phyloP scores from a whole-genome alignment of 2,888 invertebrate species.

The Scelioninae gen. 1 region DNA sequence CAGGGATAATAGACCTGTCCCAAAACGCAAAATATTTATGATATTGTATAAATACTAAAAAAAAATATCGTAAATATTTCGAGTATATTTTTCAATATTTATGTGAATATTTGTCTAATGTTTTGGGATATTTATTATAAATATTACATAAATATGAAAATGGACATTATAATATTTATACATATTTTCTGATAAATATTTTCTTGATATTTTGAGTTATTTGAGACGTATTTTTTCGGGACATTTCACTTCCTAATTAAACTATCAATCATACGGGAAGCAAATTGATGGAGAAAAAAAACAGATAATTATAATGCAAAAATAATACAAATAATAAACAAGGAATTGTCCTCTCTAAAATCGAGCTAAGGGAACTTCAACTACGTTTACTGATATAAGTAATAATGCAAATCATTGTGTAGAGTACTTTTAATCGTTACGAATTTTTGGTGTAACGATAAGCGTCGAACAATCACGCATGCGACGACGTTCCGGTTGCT shows the following conservation, averaged over 20 bases:
- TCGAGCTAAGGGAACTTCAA: constrained; percentile 37
- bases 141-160: no score
- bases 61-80: no score
- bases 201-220: no score
- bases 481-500: constrained; percentile 56
- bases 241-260: constrained; percentile 14
- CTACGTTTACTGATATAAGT: constrained; percentile 39
- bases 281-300: constrained; percentile 6
- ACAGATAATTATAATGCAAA: neutral
- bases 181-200: no score
- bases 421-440: constrained; percentile 58
- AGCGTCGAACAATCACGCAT: constrained; percentile 69
- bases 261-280: constrained; percentile 7
- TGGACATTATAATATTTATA: no score
- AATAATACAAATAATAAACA: constrained; percentile 29
- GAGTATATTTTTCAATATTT: neutral
- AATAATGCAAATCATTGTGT: constrained; percentile 50
- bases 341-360: no score
- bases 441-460: constrained; percentile 61
- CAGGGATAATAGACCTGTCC: neutral
- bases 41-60: no score
- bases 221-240: no score
- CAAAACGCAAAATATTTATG: no score
- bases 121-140: no score
- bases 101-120: no score